Base-by-base conservation (phyloP, 2,113 vertebrate genomes). In the Zapus hudsonius region DNA sequence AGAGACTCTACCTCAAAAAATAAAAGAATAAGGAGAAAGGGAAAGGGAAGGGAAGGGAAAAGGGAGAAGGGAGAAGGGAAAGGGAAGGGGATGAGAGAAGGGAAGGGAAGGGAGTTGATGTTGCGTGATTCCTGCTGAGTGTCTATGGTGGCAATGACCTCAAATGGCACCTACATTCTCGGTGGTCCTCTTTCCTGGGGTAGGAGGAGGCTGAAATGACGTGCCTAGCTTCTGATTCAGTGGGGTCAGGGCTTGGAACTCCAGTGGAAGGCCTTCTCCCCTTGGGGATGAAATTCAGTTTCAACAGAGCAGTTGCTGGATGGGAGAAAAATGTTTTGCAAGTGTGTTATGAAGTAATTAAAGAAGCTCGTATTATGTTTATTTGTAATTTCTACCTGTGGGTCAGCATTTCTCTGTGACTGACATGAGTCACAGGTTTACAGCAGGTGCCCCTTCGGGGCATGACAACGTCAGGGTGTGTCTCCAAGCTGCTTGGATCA, bases 201-300 rank as follows among this genome's bases (percentile, higher is more conserved):
- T 33, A 6, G 1, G 8, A 7, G 75, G 87, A 82, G 12, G 33
- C 4, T 9, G 4, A 13, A 29, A 17, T 81, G 87, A 38, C 20
- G 0, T 3, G 20, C 23, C 44, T 0, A 2, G 9, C 23, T n/a
- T 79, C 59, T 12, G 6, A 25, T 4, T 63, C 61, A 13, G 6
- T 5, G n/a, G 81, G n/a, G 55, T 44, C 29, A 3, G 36, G 29
- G 33, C 85, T 70, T 8, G 9, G 82, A n/a, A 17, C 38, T 29
- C 75, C 25, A 5, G 19, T 2, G 61, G 57, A 74, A 83, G 27
- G 1, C 0, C 38, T 67, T 69, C 33, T 85, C 33, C 57, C 22
- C 7, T 31, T n/a, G 12, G 72, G 36, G 22, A 16, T 19, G n/a
- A 27, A 9, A 40, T 64, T 80, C 79, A 64, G 88, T 47, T 83